Conservation (phyloP, 2,113 vertebrate species). For the Gavia stellata region DNA sequence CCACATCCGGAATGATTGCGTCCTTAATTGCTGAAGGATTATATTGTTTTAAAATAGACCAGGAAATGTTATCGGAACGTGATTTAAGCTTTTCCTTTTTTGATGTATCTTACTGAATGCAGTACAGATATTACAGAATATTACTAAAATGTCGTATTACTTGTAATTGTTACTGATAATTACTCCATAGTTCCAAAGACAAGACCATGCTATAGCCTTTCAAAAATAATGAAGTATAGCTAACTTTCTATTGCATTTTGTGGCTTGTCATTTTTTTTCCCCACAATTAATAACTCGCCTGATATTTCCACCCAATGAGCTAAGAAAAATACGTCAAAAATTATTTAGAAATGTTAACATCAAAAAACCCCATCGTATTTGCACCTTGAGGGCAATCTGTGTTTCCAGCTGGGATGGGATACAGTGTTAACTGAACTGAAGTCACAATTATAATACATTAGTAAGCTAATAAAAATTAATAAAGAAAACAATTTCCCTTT, state of each 20-base stretch:
- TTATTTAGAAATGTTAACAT: background rate
- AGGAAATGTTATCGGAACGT: background rate
- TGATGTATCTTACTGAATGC: background rate
- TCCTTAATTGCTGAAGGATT: background rate
- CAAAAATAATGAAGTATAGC: background rate
- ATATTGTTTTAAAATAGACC: background rate
- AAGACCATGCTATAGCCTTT: background rate
- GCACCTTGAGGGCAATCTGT: background rate
- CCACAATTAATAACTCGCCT: background rate
- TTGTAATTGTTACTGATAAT: background rate
- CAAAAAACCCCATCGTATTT: background rate
- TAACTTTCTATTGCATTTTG: background rate
- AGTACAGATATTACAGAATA: background rate
- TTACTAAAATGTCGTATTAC: background rate
- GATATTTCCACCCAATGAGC: background rate
- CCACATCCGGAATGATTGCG: background rate
- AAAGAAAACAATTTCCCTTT: background rate
- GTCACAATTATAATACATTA: background rate
- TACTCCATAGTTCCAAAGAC: background rate
- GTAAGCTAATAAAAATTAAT: background rate
- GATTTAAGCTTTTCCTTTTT: background rate
- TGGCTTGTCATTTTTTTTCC: background rate
- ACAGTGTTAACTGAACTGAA: background rate
- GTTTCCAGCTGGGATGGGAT: background rate
- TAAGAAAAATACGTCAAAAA: background rate